Conservation (phyloP, 2,888 invertebrate genomes). For the Pristionchus mayeri region DNA sequence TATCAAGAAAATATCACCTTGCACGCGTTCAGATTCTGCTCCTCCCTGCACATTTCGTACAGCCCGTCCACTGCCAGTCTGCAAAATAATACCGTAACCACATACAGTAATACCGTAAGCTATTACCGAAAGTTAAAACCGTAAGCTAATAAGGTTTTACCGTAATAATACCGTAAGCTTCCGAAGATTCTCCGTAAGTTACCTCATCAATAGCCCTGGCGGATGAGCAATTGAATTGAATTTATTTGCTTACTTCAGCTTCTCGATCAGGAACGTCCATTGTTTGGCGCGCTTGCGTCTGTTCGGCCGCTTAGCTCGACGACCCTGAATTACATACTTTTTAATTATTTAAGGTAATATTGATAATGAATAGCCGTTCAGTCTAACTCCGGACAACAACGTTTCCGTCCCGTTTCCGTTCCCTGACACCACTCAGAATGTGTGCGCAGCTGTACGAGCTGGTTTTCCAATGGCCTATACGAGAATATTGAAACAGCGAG, state of each 20-base stretch:
- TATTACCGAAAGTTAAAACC: too few species aligned
- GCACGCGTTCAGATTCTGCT: constrained; percentile 93
- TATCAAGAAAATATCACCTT: constrained; percentile 77
- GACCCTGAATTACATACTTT: constrained; percentile 1
- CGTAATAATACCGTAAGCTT: too few species aligned
- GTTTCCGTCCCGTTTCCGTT: background rate
- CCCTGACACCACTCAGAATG: background rate
- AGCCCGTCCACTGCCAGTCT: constrained; percentile 89
- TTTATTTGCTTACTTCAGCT: constrained; percentile 86
- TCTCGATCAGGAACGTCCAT: constrained; percentile 95
- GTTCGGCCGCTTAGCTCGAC: background rate
- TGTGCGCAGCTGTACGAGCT: background rate
- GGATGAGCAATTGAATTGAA: background rate
- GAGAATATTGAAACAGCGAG: too few species aligned
- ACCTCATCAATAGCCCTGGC: too few species aligned
- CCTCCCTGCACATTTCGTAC: constrained; percentile 94
- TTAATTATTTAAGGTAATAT: too few species aligned
- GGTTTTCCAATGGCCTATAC: background rate
- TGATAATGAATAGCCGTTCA: too few species aligned
- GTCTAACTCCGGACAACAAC: background rate
- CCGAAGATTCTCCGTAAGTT: too few species aligned
- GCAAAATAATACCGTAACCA: too few species aligned
- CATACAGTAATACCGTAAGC: too few species aligned
- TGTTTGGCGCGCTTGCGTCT: constrained; percentile 83
- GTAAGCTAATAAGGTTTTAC: too few species aligned